Base-by-base conservation (phyloP, 2,113 vertebrate species). In the Myanophis thanlyinensis region DNA sequence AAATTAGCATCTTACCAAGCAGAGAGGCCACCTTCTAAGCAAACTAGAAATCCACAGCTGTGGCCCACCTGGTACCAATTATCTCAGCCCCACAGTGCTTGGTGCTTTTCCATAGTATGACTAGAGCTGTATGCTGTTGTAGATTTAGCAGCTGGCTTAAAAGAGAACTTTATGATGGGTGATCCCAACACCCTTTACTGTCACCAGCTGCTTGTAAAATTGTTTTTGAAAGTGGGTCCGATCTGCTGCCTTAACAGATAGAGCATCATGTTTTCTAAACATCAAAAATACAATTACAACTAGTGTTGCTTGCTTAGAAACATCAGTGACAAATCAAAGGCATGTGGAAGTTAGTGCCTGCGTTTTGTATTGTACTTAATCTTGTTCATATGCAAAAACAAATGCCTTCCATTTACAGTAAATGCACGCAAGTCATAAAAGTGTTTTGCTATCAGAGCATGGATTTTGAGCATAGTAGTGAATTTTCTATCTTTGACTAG, bases 61-160 rank as follows among this genome's bases (percentile, higher is more conserved):
- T 84, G 92, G 91, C 87, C 96, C 95, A 95, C 96, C 96, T 97
- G 96, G 92, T 93, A 96, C 84, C 89, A 97, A 93, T 95, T 91
- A 93, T 90, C 93, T 91, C 92, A 94, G 95, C 62, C 91, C 93
- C 92, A 95, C 93, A 92, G 92, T 89, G 89, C 88, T 94, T 94
- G 91, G 90, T 95, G 90, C 93, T 93, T 95, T 89, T 89, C 90
- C 89, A 93, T 90, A 94, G 91, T 73, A 93, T 93, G 80, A 1
- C 73, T 40, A 89, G 92, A 92, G 52, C 85, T 93, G 67, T 93
- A 53, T 51, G 53, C 93, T 93, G 59, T 94, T 95, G 84, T 51
- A 92, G 73, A 90, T 54, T 95, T 95, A 93, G 62, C 95, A 96
- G 89, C 89, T 93, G 94, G 67, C 73, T 95, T 94, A 93, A 96